These are phyloP conservation scores for Gryon sp. DNA, from an alignment of 1,140 invertebrate genomes.

Conservation along the genomic window DNA sequence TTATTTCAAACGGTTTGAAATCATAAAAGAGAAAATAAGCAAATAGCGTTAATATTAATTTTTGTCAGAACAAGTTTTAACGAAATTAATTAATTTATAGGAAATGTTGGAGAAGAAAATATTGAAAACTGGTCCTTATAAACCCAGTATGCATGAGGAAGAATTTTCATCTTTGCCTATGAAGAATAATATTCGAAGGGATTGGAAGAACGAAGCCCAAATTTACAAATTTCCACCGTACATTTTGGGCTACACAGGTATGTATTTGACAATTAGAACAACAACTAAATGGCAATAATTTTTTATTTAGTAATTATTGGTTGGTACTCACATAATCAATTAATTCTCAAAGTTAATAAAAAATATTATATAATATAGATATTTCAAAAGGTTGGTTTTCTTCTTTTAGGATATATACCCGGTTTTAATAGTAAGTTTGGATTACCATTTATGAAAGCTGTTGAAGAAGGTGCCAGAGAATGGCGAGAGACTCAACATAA, in stretches of 20 bases:
- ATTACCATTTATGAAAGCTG: constrained; percentile 84
- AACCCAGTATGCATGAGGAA: constrained; percentile 68
- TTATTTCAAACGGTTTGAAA: too few species aligned
- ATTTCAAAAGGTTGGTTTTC: too few species aligned
- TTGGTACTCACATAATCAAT: too few species aligned
- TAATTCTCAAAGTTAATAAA: too few species aligned
- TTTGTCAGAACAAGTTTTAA: too few species aligned
- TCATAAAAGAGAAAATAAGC: too few species aligned
- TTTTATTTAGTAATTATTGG: too few species aligned
- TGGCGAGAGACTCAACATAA: constrained; percentile 82
- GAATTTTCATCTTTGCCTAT: constrained; percentile 40
- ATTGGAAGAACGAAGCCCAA: constrained; percentile 75
- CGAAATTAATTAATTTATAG: constrained; percentile 59
- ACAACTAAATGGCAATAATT: too few species aligned
- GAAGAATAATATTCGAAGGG: constrained; percentile 70
- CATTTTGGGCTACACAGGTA: constrained; percentile 85
- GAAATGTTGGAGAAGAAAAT: constrained; percentile 79
- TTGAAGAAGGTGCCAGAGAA: constrained; percentile 85
- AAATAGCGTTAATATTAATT: too few species aligned
- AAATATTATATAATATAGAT: too few species aligned
- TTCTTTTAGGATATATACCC: constrained; percentile 81
- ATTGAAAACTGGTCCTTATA: constrained; percentile 74
- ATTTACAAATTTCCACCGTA: constrained; percentile 79
- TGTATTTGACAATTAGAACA: constrained; percentile 55
- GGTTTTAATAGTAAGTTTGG: constrained; percentile 83